Evolutionary conservation across 1,140 invertebrate genomes (phyloP).

Genomic region (Zeugodacus cucurbitae): DNA sequence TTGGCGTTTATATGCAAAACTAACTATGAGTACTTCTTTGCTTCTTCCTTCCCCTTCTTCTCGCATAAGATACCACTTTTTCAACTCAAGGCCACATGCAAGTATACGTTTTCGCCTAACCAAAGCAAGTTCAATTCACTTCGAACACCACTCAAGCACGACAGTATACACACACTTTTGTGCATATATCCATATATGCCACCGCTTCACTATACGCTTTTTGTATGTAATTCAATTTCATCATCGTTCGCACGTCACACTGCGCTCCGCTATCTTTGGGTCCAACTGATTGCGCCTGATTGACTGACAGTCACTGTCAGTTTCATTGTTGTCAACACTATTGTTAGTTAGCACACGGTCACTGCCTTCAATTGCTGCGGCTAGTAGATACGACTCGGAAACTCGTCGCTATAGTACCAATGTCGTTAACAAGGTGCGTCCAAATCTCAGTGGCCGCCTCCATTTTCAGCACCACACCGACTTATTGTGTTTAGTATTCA

Average conservation of each 20-base stretch:
- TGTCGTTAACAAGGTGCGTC: too few relatives aligned
- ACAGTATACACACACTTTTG: too few relatives aligned
- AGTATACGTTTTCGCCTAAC: too few relatives aligned
- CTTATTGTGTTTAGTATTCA: background rate
- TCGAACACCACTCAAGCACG: too few relatives aligned
- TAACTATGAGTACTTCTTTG: too few relatives aligned
- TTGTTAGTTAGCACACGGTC: background rate
- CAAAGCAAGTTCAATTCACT: too few relatives aligned
- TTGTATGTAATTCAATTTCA: background rate
- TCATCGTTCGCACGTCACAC: background rate
- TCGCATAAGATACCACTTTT: too few relatives aligned
- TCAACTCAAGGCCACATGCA: too few relatives aligned
- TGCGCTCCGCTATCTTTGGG: background rate
- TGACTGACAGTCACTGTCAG: slow-evolving; percentile 21
- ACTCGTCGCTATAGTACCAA: background rate
- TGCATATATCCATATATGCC: too few relatives aligned
- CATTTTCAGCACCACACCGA: background rate
- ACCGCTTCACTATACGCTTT: background rate
- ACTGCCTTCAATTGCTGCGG: background rate
- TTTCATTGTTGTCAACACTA: slow-evolving; percentile 22
- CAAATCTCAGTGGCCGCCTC: slow-evolving; percentile 10
- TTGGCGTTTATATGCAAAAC: too few relatives aligned
- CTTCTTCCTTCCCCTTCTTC: too few relatives aligned
- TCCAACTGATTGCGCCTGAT: slow-evolving; percentile 8
- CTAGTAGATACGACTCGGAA: background rate